Conservation (phyloP, 2,797 vertebrate species). For the Columba guinea region DNA sequence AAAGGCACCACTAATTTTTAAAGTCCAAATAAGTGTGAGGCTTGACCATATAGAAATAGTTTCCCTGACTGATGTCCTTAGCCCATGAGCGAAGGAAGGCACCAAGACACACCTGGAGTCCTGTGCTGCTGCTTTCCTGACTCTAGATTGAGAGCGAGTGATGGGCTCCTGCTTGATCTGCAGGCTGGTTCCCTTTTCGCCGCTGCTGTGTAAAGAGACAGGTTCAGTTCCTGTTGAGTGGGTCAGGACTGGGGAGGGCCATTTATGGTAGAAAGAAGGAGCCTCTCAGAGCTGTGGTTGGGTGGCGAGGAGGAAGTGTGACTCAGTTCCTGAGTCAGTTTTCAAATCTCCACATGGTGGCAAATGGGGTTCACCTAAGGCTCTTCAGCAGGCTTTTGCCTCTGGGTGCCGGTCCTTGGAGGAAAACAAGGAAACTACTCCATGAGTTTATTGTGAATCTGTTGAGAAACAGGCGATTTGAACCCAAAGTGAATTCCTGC, state of each 20-base stretch:
- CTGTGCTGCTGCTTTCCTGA: not conserved
- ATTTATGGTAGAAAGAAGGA: conserved; percentile 82
- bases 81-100: not conserved
- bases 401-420: not conserved
- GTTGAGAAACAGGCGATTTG: not conserved
- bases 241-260: conserved; percentile 57
- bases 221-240: conserved; percentile 75
- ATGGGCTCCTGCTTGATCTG: not conserved
- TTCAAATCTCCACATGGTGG: conserved; percentile 64
- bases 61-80: not conserved
- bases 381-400: not conserved
- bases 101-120: not conserved
- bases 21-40: not conserved
- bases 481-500: not conserved
- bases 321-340: conserved; percentile 84
- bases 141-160: not conserved
- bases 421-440: not conserved
- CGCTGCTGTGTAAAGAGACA: conserved; percentile 42
- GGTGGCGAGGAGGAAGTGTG: conserved; percentile 87
- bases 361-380: not conserved
- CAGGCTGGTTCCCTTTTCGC: conserved; percentile 15
- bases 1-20: not conserved
- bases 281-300: conserved; percentile 72
- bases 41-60: not conserved
- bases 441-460: not conserved